phyloP scores from a whole-genome alignment of 1,140 invertebrate species.

The Ips nitidus region DNA sequence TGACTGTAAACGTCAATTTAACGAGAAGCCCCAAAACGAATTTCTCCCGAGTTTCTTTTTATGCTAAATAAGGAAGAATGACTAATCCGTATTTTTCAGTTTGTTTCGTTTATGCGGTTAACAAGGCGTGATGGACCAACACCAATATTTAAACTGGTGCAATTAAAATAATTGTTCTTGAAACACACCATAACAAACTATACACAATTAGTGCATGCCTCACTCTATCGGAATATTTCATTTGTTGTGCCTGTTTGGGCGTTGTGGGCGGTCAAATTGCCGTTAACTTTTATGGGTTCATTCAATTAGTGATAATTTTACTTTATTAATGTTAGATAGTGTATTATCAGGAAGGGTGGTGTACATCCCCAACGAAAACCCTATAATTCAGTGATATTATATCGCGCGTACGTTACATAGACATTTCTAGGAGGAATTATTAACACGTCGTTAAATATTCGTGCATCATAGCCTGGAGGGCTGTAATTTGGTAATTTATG shows the following conservation, averaged over 20 bases:
- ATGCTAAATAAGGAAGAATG: too few relatives aligned
- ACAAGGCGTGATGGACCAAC: too few relatives aligned
- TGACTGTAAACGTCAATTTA: too few relatives aligned
- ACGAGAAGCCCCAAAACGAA: too few relatives aligned
- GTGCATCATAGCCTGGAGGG: constrained; percentile 7
- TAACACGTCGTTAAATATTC: constrained; percentile 14
- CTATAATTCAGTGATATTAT: neutral
- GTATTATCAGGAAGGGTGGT: too few relatives aligned
- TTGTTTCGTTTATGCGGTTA: too few relatives aligned
- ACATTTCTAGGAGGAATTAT: neutral
- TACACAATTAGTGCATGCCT: constrained; percentile 2
- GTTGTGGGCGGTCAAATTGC: constrained; percentile 1
- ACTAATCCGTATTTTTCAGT: too few relatives aligned
- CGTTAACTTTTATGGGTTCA: constrained; percentile 3
- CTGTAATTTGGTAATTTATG: constrained; percentile 16
- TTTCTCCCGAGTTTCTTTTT: too few relatives aligned
- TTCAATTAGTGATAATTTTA: neutral
- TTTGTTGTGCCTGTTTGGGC: neutral
- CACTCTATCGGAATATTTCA: neutral
- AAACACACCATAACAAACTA: neutral
- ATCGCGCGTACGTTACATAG: neutral
- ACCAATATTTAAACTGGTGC: neutral
- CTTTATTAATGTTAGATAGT: neutral
- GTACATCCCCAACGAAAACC: too few relatives aligned
- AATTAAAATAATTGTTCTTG: constrained; percentile 5